These are phyloP conservation scores for Lepisosteus osseus DNA, from an alignment of 2,113 vertebrate genomes.

Conservation along the genomic window DNA sequence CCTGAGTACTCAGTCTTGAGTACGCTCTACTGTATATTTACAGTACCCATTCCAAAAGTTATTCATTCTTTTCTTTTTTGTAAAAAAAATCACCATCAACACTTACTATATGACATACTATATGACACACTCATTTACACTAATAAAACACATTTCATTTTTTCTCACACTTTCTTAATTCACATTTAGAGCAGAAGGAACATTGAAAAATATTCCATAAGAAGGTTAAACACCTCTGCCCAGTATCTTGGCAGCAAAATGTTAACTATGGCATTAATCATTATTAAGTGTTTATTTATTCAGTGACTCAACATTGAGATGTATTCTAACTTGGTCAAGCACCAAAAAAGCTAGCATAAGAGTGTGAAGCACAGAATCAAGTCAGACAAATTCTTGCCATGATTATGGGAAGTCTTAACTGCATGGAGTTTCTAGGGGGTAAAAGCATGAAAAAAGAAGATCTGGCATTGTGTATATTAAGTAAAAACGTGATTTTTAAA, in stretches of 20 bases:
- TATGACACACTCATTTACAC: too few relatives aligned
- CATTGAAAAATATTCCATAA: neutral
- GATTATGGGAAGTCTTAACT: too few relatives aligned
- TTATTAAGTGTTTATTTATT: conserved; percentile 28
- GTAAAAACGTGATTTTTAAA: conserved; percentile 15
- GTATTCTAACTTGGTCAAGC: neutral
- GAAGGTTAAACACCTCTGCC: neutral
- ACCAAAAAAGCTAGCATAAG: conserved; percentile 13
- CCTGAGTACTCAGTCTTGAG: too few relatives aligned
- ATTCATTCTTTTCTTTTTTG: too few relatives aligned
- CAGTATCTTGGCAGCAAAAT: neutral
- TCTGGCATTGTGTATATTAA: neutral
- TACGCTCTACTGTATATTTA: too few relatives aligned
- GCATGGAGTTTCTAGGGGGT: neutral
- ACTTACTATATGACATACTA: too few relatives aligned
- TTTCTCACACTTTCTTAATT: too few relatives aligned
- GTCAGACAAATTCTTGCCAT: neutral
- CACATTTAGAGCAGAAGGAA: neutral
- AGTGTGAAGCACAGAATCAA: neutral
- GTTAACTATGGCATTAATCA: conserved; percentile 26
- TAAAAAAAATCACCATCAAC: too few relatives aligned
- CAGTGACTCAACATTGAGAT: conserved; percentile 15
- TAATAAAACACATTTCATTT: too few relatives aligned
- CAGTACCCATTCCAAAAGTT: too few relatives aligned
- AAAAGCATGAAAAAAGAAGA: neutral